A percentile compares a stretch with the other conserved stretches of the same genome.
These are phyloP conservation scores for Meriones psammophilus DNA, from an alignment of 2,797 vertebrate species.

Conservation along the genomic window DNA sequence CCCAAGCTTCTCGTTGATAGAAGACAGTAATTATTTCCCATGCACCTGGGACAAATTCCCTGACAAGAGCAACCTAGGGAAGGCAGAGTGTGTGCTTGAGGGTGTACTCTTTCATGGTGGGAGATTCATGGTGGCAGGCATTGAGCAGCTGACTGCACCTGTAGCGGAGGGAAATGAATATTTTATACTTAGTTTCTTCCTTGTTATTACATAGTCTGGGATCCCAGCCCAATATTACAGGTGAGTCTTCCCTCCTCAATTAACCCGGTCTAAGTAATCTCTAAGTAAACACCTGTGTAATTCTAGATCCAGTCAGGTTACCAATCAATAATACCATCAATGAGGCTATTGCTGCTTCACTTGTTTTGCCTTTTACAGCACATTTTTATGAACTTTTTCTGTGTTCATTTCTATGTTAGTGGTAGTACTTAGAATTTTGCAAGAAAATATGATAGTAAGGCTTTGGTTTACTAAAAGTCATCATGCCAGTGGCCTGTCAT, in stretches of 20 bases:
- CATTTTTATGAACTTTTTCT: not conserved
- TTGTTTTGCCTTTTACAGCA: not conserved
- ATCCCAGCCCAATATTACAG: not conserved
- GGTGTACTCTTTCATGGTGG: not conserved
- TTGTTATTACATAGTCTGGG: not conserved
- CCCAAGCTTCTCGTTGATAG: not conserved
- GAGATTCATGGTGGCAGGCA: not conserved
- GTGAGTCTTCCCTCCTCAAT: not conserved
- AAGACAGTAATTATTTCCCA: not conserved
- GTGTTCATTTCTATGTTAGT: slow-evolving; percentile 24
- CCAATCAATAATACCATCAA: too few species aligned
- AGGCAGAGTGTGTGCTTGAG: not conserved
- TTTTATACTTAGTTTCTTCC: not conserved
- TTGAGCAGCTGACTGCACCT: not conserved
- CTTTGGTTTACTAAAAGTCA: slow-evolving; percentile 7
- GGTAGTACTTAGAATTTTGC: slow-evolving; percentile 54
- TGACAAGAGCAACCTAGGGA: not conserved
- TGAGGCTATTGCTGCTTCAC: not conserved
- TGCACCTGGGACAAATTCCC: not conserved
- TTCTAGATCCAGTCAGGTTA: not conserved
- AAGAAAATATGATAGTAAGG: not conserved
- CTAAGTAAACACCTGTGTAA: not conserved
- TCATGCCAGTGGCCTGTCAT: not conserved
- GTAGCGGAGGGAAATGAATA: not conserved
- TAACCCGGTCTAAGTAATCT: not conserved